Evolutionary conservation across 2,888 invertebrate genomes (phyloP), one percentile per base, ranked within the genome.

Genomic region (Patella caerulea): DNA sequence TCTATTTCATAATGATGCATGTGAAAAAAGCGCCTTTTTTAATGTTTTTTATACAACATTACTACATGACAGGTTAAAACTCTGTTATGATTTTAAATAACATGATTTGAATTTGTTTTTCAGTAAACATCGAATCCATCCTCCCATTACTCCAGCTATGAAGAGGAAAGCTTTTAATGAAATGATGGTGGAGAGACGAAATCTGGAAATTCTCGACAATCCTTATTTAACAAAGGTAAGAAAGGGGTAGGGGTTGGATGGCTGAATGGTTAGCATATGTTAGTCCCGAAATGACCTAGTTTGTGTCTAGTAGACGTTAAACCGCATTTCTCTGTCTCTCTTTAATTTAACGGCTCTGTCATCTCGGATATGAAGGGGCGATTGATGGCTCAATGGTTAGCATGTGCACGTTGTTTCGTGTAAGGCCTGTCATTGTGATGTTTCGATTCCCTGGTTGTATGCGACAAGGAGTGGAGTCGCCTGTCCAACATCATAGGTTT

Each of bases 101-200:
- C 24, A 71, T 70, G 55, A 15, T 34, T 70, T 65, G 34, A 14
- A 29, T 78, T 52, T 79, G 52, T 76, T 34, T 81, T 82, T 12
- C 79, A 86, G 86, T 29, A 85, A 82, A 74, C 76, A 83, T 34
- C 79, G 78, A 65, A 77, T 75, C 34, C 19, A 74, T 7, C 82
- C 81, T 53, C 79, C 56, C 24, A 72, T 86, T 7, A 77, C 81
- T 24, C 76, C 79, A 15, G 56, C 59, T 14, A 55, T 77, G 71
- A 86, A 86, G 72, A 77, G 76, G 5, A 71, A 56, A 71, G 83
- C 83, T n/a, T 78, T 83, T 17, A 81, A 82, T 54, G 56, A 77
- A 24, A 74, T 83, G 45, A 73, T 85, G 73, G 55, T 78, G 76
- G 81, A 84, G 55, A 82, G 82, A 73, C 79, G 82, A 69, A 86